Evolutionary conservation across 2,888 invertebrate genomes (phyloP).

Genomic region (Cheilosia impressa): DNA sequence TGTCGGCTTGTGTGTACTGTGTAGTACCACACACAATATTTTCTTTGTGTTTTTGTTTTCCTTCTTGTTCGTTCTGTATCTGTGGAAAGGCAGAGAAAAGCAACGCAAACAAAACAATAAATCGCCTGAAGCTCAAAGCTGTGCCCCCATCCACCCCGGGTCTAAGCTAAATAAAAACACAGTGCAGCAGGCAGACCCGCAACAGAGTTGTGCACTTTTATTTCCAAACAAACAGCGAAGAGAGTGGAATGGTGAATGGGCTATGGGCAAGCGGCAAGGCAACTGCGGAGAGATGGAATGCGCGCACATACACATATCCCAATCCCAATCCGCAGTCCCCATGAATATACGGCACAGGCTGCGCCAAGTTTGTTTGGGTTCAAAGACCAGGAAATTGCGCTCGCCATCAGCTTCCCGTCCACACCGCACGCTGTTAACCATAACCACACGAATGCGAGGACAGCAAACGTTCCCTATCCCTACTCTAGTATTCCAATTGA

Average conservation of each 20-base stretch:
- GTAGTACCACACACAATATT: constrained; percentile 8
- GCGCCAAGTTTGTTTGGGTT: constrained; percentile 76
- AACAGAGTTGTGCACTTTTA: constrained; percentile 47
- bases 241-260: background rate
- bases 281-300: constrained; percentile 32
- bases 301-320: constrained; percentile 43
- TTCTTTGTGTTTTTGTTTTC: constrained; percentile 44
- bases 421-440: background rate
- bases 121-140: constrained; percentile 30
- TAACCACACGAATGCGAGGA: constrained; percentile 54
- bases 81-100: constrained; percentile 15
- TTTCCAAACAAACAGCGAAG: constrained; percentile 43
- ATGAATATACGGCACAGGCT: constrained; percentile 17
- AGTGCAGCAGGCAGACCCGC: background rate
- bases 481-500: background rate
- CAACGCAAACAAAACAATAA: constrained; percentile 42
- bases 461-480: constrained; percentile 21
- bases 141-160: background rate
- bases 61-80: constrained; percentile 1
- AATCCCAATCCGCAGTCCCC: background rate
- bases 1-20: constrained; percentile 24
- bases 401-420: constrained; percentile 57
- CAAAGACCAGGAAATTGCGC: constrained; percentile 77
- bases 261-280: too few relatives aligned
- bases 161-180: constrained; percentile 9